Base-by-base conservation (phyloP, 2,113 vertebrate species). In the Prinia subflava region DNA sequence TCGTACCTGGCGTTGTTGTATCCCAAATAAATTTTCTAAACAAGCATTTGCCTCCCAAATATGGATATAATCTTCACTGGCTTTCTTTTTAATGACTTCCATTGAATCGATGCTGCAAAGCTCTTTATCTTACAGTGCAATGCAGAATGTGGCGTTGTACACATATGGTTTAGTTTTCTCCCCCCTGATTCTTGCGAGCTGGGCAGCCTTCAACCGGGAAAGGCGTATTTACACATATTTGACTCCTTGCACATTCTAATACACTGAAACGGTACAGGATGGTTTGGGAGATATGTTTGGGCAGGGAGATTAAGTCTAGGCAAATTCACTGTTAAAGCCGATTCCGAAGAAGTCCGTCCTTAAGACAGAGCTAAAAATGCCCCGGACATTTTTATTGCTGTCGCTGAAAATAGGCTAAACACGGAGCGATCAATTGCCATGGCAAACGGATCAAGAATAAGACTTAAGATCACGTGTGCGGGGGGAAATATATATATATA, bases 121-220 rank as follows among this genome's bases (percentile, higher is more conserved):
- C 79, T 78, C 92, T 94, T 80, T 88, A 88, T 86, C 92, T 90
- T 87, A 37, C 2, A 56, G 55, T 19, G 70, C 70, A 41, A 67
- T 67, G 42, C 42, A 41, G 64, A 93, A 63, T 52, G 78, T 73
- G 81, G 55, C 17, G 6, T 93, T 77, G 50, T 74, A 81, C 85
- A 91, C 95, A 94, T 93, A 92, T 95, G 95, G 87, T 96, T 97
- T 81, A 52, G 87, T 22, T 89, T 94, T 70, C 41, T 6, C 5
- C 11, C 63, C 63, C 41, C 33, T 47, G 71, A 90, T 93, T 95
- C 92, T 74, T 94, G 90, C 15, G 55, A 95, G 35, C 82, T 64
- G 80, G 77, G 83, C 92, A 94, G 80, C 52, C 94, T 87, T 91
- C 73, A 89, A 69, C 46, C 11, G 31, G 30, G 93, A 81, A 88